phyloP scores from a whole-genome alignment of 2,888 invertebrate species.

The Drosophila paracracens region DNA sequence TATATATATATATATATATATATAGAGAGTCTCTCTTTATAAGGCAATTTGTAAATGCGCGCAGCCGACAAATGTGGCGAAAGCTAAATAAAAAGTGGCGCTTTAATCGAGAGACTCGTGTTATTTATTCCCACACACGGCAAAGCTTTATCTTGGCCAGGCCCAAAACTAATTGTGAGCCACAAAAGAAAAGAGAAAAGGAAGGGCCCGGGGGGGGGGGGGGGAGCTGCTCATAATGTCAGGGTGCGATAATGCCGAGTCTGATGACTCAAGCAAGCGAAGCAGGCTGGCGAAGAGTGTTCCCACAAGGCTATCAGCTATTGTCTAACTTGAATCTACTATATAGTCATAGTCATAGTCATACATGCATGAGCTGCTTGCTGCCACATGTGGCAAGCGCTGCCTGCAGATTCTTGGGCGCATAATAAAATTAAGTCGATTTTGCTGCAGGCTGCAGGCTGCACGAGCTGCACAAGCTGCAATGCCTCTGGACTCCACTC shows the following conservation, averaged over 20 bases:
- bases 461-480: slow-evolving; percentile 36
- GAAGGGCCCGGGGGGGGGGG: no score
- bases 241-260: slow-evolving; percentile 59
- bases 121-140: slow-evolving; percentile 10
- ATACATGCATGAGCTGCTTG: neutral
- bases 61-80: slow-evolving; percentile 7
- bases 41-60: slow-evolving; percentile 8
- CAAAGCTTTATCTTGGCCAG: neutral
- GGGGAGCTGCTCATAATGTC: slow-evolving; percentile 63
- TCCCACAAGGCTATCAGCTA: slow-evolving; percentile 62
- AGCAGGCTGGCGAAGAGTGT: slow-evolving; percentile 9
- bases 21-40: neutral
- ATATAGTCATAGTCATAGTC: slow-evolving; percentile 35
- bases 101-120: slow-evolving; percentile 9
- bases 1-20: no score
- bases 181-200: neutral
- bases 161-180: slow-evolving; percentile 39
- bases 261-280: slow-evolving; percentile 67
- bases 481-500: slow-evolving; percentile 23
- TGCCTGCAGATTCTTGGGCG: slow-evolving; percentile 21
- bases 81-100: slow-evolving; percentile 4
- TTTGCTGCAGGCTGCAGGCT: slow-evolving; percentile 33
- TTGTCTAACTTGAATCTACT: slow-evolving; percentile 75
- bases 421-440: slow-evolving; percentile 69
- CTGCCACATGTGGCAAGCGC: slow-evolving; percentile 16